Percentiles rank a stretch among this genome's conserved stretches.
phyloP scores from a whole-genome alignment of 2,113 vertebrate genomes.

The Malaclemys terrapin region DNA sequence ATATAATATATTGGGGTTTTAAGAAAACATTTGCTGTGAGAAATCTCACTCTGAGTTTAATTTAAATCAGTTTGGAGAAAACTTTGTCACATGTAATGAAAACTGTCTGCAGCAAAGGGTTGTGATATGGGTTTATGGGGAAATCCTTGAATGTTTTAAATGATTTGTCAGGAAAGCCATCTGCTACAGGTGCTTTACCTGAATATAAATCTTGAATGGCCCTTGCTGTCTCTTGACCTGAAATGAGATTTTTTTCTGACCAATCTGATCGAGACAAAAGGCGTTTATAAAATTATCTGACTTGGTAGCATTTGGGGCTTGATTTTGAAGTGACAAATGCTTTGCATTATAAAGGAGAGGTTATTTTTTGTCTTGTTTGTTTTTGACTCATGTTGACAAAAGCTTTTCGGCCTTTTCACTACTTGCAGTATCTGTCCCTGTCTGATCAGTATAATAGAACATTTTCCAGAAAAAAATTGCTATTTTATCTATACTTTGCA shows the following conservation, averaged over 20 bases:
- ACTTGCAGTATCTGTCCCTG: neutral
- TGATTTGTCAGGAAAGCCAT: neutral
- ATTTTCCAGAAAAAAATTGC: too few relatives aligned
- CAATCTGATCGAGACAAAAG: neutral
- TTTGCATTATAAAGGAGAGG: neutral
- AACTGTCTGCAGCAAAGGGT: neutral
- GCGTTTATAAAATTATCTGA: neutral
- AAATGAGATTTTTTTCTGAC: neutral
- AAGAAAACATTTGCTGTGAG: neutral
- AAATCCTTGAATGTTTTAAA: neutral
- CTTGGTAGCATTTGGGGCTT: neutral
- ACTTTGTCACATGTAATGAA: neutral
- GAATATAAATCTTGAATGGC: neutral
- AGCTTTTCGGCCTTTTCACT: neutral
- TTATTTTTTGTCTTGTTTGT: neutral
- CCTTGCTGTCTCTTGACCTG: neutral
- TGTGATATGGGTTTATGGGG: neutral
- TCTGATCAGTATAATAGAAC: neutral
- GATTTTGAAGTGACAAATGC: neutral
- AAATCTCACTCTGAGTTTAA: neutral
- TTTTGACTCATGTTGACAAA: neutral
- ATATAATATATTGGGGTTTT: neutral
- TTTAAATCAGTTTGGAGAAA: neutral
- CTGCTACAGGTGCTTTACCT: neutral
- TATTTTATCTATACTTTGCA: neutral